Base-by-base conservation (phyloP, 2,113 vertebrate genomes). In the Elephantulus edwardii region DNA sequence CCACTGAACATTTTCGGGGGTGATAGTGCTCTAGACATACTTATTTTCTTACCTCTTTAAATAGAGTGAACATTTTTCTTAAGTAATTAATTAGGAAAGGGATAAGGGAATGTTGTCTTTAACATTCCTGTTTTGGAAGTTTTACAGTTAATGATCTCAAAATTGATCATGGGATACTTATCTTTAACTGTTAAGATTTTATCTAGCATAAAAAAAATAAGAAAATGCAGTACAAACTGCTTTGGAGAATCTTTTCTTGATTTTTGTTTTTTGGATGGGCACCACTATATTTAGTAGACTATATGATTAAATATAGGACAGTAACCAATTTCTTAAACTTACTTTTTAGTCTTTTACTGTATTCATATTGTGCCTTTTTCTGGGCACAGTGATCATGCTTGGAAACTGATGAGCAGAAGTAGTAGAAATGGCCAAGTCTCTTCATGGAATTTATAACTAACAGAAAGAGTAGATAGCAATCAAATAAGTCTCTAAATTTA, bases 1-100 rank as follows among this genome's bases (percentile, higher is more conserved):
- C 91, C 86, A 62, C 17, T 83, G 60, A 78, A 83, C 56, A 83
- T 83, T 94, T n/a, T 92, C 46, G 60, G 60, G 75, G 77, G 35
- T 83, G 17, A 72, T 94, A 13, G n/a, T 93, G 79, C 33, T 77
- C 42, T 83, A n/a, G 56, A 30, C 30, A 33, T 91, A 68, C 52
- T 78, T 89, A 6, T 70, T 91, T 74, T 77, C 22, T 22, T 79
- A 13, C 5, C 58, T 85, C n/a, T 88, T 92, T 56, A 70, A 79
- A 48, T 8, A 91, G 28, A 92, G 77, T 56, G 44, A 48, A 70
- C 62, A 30, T 44, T 64, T 77, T 76, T 35, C 44, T 72, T 86
- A 42, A 26, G 28, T 48, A 76, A 50, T 86, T 83, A 80, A 62
- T 75, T 87, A 44, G 68, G 30, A 78, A 82, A 93, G 28, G 20